These are phyloP conservation scores for Tetramorium simillimum DNA, from an alignment of 1,140 invertebrate genomes.

Conservation along the genomic window DNA sequence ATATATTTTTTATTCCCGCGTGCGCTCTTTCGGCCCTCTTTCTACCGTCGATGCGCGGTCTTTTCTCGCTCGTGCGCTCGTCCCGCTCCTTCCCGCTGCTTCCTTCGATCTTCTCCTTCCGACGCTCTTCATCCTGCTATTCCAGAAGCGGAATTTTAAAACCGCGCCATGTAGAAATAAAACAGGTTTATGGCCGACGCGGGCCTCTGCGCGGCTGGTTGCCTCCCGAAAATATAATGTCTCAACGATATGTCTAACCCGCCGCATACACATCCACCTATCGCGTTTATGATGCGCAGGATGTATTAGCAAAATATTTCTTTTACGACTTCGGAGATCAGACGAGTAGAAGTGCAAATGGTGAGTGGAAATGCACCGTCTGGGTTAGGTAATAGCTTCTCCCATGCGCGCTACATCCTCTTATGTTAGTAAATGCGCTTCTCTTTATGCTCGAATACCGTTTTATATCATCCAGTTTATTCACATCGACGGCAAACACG, in stretches of 20 bases:
- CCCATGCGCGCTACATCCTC: slow-evolving; percentile 5
- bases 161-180: slow-evolving; percentile 77
- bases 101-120: slow-evolving; percentile 60
- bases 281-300: slow-evolving; percentile 50
- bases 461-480: slow-evolving; percentile 31
- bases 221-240: slow-evolving; percentile 74
- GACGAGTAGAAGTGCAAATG: slow-evolving; percentile 49
- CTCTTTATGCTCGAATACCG: slow-evolving; percentile 23
- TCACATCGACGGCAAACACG: slow-evolving; percentile 16
- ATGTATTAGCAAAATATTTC: slow-evolving; percentile 67
- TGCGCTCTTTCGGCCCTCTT: slow-evolving; percentile 41
- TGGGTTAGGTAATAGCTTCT: slow-evolving; percentile 33
- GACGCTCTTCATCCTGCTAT: slow-evolving; percentile 66
- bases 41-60: background rate
- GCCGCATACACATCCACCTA: slow-evolving; percentile 26
- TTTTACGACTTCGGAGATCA: slow-evolving; percentile 50
- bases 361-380: slow-evolving; percentile 24
- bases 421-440: slow-evolving; percentile 22
- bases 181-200: slow-evolving; percentile 77
- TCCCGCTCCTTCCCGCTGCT: slow-evolving; percentile 47
- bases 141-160: slow-evolving; percentile 80
- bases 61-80: slow-evolving; percentile 36
- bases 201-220: slow-evolving; percentile 64
- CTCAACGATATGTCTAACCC: slow-evolving; percentile 44
- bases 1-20: slow-evolving; percentile 64